phyloP scores from a whole-genome alignment of 2,888 invertebrate genomes.

The Pyralis farinalis region DNA sequence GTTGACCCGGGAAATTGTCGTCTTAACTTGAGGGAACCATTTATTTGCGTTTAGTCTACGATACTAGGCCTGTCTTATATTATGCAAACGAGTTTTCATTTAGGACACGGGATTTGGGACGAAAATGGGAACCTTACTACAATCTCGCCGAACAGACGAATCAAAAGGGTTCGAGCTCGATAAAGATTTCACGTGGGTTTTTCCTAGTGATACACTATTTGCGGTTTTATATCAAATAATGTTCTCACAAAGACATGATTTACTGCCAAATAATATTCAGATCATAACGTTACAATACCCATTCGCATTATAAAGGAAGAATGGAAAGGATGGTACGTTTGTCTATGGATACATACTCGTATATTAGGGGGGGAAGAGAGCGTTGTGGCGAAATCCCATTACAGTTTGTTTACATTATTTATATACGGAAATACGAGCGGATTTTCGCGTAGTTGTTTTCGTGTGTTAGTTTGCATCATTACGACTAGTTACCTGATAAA shows the following conservation, averaged over 20 bases:
- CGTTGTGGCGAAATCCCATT: not conserved
- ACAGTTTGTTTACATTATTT: not conserved
- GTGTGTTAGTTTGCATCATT: too few relatives aligned
- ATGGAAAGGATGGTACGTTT: not conserved
- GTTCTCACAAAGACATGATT: constrained; percentile 11
- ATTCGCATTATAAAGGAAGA: not conserved
- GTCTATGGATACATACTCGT: not conserved
- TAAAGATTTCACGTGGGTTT: constrained; percentile 37
- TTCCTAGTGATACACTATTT: constrained; percentile 23
- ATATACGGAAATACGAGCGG: too few relatives aligned
- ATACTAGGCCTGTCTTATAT: constrained; percentile 61
- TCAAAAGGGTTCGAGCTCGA: constrained; percentile 41
- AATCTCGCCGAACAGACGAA: constrained; percentile 39
- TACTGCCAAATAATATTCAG: constrained; percentile 2
- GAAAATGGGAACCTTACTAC: constrained; percentile 36
- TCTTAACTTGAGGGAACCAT: constrained; percentile 64
- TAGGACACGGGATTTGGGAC: constrained; percentile 38
- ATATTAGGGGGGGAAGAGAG: not conserved
- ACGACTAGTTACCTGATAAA: too few relatives aligned
- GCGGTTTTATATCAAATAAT: constrained; percentile 25
- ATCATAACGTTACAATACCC: not conserved
- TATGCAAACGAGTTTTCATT: constrained; percentile 65
- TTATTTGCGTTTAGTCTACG: constrained; percentile 64
- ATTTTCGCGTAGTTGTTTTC: too few relatives aligned
- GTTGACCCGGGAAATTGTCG: constrained; percentile 68